Percentiles rank a stretch among this genome's conserved stretches.
Evolutionary conservation across 2,113 vertebrate genomes (phyloP).

Genomic region (Ivindomyrus marchei): DNA sequence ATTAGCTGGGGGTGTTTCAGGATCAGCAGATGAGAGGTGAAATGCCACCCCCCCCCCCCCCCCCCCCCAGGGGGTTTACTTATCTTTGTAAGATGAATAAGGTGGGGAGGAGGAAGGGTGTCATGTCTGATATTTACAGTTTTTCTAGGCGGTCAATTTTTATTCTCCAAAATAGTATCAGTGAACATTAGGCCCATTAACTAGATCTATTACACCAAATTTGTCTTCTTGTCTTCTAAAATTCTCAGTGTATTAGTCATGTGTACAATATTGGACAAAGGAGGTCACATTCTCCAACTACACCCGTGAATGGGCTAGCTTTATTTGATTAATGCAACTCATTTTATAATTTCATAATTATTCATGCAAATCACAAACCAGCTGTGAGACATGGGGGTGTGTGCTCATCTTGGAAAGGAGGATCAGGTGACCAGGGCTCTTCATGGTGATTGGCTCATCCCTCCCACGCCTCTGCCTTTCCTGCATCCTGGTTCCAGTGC

Average conservation of each 20-base stretch:
- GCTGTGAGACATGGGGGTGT: neutral
- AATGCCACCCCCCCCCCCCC: neutral
- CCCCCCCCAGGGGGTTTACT: too few relatives aligned
- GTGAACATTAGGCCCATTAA: neutral
- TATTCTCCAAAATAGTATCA: neutral
- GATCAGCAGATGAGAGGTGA: constrained; percentile 49
- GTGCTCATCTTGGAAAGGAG: too few relatives aligned
- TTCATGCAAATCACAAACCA: neutral
- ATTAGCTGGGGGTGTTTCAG: constrained; percentile 60
- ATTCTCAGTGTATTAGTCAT: neutral
- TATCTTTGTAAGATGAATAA: neutral
- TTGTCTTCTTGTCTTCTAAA: neutral
- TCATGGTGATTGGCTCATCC: neutral
- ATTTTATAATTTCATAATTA: neutral
- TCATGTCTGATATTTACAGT: neutral
- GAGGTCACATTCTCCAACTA: neutral
- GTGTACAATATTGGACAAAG: neutral
- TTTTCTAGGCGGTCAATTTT: neutral
- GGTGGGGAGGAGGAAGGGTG: neutral
- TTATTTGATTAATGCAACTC: neutral
- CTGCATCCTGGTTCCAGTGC: neutral
- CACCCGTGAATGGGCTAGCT: neutral
- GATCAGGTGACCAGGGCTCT: neutral
- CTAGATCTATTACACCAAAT: neutral
- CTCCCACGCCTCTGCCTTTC: neutral